Percentiles rank a stretch among this genome's conserved stretches.
These are phyloP conservation scores for Formica selysi DNA, from an alignment of 1,140 invertebrate species.

Conservation along the genomic window DNA sequence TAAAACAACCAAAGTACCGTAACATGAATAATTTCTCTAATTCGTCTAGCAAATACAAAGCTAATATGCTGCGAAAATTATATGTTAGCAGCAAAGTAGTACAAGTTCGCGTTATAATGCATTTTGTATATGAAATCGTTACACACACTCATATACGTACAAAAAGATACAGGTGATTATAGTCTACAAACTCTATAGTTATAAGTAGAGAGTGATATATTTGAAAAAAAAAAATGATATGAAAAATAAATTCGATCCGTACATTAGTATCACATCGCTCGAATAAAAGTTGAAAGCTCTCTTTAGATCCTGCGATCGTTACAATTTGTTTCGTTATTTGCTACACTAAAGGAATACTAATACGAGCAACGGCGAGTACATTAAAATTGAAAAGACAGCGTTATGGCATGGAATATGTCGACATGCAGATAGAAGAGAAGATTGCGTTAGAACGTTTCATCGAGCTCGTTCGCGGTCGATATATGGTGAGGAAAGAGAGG, in stretches of 20 bases:
- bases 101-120: slow-evolving; percentile 12
- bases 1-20: background rate
- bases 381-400: slow-evolving; percentile 36
- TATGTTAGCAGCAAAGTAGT: background rate
- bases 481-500: slow-evolving; percentile 41
- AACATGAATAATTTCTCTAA: slow-evolving; percentile 13
- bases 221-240: slow-evolving; percentile 10
- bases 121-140: background rate
- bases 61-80: slow-evolving; percentile 29
- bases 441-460: slow-evolving; percentile 45
- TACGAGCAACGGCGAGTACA: background rate
- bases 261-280: background rate
- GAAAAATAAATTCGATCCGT: background rate
- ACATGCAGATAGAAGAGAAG: slow-evolving; percentile 27
- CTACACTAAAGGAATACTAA: background rate
- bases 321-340: slow-evolving; percentile 18
- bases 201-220: background rate
- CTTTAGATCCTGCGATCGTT: background rate
- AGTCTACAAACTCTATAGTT: background rate
- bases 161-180: background rate
- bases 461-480: slow-evolving; percentile 52
- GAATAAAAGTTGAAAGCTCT: slow-evolving; percentile 20
- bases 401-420: slow-evolving; percentile 16
- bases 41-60: slow-evolving; percentile 17
- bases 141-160: background rate